Evolutionary conservation across 1,140 invertebrate species (phyloP), one percentile per base, ranked within the genome.

Genomic region (Ephestia elutella): DNA sequence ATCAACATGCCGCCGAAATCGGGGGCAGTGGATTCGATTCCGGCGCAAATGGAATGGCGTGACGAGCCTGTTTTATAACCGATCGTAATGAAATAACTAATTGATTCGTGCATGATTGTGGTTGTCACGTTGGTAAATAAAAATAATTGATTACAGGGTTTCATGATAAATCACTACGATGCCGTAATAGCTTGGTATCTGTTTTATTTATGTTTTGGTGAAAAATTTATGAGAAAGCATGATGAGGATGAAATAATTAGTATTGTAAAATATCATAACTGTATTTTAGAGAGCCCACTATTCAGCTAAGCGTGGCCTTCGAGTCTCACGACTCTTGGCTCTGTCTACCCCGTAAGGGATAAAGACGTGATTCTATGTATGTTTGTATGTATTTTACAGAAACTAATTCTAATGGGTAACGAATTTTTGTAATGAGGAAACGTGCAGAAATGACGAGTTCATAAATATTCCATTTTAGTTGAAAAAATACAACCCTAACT

Each of bases 1-100:
- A 83, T 82, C 80, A 76, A 78, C 63, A 71, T 79, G 80, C 76
- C 76, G 74, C 59, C 62, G 38, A 44, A 44, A 44, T 44, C 38
- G 38, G 38, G 38, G 38, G 38, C 38, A 44, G 38, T 44, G 38
- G 38, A 44, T 44, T 44, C 38, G 38, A 44, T 44, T 44, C 38
- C 38, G n/a, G 38, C 38, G 38, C 38, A 44, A 44, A 44, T 44
- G 38, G 38, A 44, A 44, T 44, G 38, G 38, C 38, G 38, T 44
- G 38, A 44, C 38, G 38, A 44, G 38, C 4, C 38, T 44, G 38
- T 44, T 44, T 44, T 44, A 44, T 44, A 44, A 44, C 38, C 38
- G 38, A 44, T 44, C 38, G 38, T 44, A 44, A 44, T 44, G n/a
- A 44, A 44, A 44, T 44, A 44, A 44, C 38, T 44, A 44, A 44